These are phyloP conservation scores for Notamacropus eugenii DNA, from an alignment of 2,797 vertebrate genomes.

Conservation along the genomic window DNA sequence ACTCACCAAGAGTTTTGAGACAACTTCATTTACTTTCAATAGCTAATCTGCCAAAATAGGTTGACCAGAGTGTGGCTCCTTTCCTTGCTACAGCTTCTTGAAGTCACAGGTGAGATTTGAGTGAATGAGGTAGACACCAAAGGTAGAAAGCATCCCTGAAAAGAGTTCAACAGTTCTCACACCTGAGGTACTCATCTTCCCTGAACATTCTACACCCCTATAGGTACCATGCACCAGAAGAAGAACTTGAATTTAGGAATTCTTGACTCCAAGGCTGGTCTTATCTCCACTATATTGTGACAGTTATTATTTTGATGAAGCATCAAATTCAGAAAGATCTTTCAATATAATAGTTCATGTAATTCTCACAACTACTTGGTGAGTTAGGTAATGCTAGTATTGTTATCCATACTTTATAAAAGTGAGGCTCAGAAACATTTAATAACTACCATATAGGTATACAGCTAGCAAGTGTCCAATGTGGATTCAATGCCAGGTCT, in stretches of 20 bases:
- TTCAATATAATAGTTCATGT: not conserved
- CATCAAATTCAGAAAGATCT: not conserved
- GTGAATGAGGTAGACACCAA: not conserved
- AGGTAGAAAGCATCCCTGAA: not conserved
- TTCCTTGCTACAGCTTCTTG: not conserved
- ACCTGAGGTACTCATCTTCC: not conserved
- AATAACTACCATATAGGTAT: not conserved
- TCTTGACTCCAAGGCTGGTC: not conserved
- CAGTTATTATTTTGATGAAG: not conserved
- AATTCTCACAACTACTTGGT: not conserved
- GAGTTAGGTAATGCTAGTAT: not conserved
- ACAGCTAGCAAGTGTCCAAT: not conserved
- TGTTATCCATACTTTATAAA: not conserved
- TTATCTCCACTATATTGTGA: not conserved
- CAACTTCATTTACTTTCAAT: not conserved
- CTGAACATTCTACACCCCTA: not conserved
- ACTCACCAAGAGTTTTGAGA: not conserved
- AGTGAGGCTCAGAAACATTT: not conserved
- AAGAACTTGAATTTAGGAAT: not conserved
- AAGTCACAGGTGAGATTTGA: not conserved
- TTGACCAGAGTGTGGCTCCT: not conserved
- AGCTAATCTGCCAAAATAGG: not conserved
- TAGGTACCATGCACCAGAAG: rapidly evolving
- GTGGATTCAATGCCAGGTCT: not conserved
- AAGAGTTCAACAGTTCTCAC: not conserved